These are phyloP conservation scores for Alentia gelatinosa DNA, from an alignment of 2,888 invertebrate genomes.

Conservation along the genomic window DNA sequence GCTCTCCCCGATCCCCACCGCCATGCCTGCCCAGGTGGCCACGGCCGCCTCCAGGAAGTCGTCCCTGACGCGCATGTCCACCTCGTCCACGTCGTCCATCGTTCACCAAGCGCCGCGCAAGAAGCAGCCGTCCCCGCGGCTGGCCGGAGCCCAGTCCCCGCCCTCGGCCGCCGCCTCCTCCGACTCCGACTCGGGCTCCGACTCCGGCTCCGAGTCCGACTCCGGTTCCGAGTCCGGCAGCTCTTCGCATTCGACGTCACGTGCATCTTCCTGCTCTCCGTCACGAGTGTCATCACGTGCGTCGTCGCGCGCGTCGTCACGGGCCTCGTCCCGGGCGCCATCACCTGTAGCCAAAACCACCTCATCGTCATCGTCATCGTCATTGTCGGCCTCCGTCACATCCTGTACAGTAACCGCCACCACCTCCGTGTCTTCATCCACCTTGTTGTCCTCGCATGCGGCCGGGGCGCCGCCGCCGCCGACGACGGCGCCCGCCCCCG, in stretches of 20 bases:
- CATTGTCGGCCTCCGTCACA: not conserved
- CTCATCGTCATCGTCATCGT: not conserved
- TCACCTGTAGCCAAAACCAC: not conserved
- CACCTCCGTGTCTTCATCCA: constrained; percentile 43
- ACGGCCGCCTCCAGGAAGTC: not conserved
- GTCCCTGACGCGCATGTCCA: not conserved
- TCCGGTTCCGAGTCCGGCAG: constrained; percentile 14
- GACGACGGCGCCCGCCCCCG: not conserved
- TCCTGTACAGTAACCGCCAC: not conserved
- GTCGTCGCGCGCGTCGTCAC: not conserved
- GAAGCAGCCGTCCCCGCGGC: constrained; percentile 14
- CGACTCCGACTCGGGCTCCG: not conserved
- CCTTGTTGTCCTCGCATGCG: not conserved
- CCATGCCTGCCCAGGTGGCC: not conserved
- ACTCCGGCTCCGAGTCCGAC: constrained; percentile 16
- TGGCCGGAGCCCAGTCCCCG: not conserved
- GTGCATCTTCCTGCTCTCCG: not conserved
- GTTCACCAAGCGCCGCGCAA: constrained; percentile 21
- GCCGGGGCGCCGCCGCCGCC: not conserved
- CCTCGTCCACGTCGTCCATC: not conserved
- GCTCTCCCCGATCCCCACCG: not conserved
- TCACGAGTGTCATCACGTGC: not conserved
- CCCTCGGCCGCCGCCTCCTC: not conserved
- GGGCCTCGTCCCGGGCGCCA: not conserved
- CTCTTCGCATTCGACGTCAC: not conserved